Conservation (phyloP, 2,113 vertebrate genomes). For the Erythrolamprus reginae region DNA sequence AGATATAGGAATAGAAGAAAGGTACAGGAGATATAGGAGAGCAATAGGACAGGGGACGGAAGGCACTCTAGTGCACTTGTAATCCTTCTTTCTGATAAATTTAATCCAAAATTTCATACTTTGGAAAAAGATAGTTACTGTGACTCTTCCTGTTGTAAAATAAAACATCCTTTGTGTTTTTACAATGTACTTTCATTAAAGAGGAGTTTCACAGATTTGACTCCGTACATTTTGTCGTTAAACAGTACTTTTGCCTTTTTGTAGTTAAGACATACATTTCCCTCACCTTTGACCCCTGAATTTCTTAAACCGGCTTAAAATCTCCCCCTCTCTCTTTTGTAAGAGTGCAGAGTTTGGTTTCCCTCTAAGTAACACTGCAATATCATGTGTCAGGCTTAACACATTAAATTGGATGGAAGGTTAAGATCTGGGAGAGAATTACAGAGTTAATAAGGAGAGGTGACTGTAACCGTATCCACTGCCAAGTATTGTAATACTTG, state of each 20-base stretch:
- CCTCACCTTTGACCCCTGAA: constrained; percentile 4
- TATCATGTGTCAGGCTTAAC: not conserved
- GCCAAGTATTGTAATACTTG: constrained; percentile 24
- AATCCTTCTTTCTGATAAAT: not conserved
- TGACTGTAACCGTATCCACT: constrained; percentile 19
- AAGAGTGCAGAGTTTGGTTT: constrained; percentile 8
- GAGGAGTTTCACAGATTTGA: not conserved
- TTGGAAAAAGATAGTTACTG: not conserved
- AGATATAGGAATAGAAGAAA: too few species aligned
- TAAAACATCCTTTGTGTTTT: not conserved
- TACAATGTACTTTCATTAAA: not conserved
- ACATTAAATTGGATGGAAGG: constrained; percentile 38
- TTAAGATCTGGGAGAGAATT: constrained; percentile 26
- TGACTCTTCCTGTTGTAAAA: not conserved
- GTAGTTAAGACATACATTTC: not conserved
- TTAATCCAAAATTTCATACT: not conserved
- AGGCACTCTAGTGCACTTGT: too few species aligned
- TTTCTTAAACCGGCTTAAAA: constrained; percentile 40
- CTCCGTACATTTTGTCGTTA: not conserved
- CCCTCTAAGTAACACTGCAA: not conserved
- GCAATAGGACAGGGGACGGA: too few species aligned
- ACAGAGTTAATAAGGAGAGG: constrained; percentile 17
- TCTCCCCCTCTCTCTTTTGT: not conserved
- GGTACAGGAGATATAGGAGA: too few species aligned
- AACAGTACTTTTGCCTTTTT: not conserved